phyloP scores from a whole-genome alignment of 2,797 vertebrate genomes.

The Argentina silus region DNA sequence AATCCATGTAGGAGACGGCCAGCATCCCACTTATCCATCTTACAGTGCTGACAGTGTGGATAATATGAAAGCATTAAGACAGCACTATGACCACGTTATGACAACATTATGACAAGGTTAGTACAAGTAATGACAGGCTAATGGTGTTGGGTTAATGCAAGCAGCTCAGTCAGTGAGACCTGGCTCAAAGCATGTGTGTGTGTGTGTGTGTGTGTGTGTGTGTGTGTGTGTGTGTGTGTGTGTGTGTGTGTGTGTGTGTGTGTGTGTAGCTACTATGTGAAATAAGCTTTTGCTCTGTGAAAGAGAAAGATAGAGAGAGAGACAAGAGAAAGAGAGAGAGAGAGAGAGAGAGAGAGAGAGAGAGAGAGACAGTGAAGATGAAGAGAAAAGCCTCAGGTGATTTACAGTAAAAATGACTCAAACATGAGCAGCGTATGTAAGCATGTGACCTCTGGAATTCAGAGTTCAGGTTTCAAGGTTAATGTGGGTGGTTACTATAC shows the following conservation, averaged over 20 bases:
- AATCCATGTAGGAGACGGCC: not conserved
- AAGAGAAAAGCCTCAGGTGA: too few species aligned
- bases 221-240: conserved; percentile 22
- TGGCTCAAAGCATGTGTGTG: not conserved
- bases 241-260: conserved; percentile 14
- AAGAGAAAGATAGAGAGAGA: too few species aligned
- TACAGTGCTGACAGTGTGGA: not conserved
- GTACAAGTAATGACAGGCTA: conserved; percentile 21
- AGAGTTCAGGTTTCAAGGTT: too few species aligned
- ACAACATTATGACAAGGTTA: conserved; percentile 35
- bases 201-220: conserved; percentile 15
- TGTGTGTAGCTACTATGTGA: not conserved
- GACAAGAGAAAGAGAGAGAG: not conserved
- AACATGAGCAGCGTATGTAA: too few species aligned
- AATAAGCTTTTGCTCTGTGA: too few species aligned
- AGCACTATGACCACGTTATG: conserved; percentile 34
- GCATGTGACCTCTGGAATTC: too few species aligned
- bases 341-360: not conserved
- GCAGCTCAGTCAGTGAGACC: too few species aligned
- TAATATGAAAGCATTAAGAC: not conserved
- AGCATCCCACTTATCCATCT: not conserved
- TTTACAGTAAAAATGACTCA: too few species aligned
- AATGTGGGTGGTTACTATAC: too few species aligned
- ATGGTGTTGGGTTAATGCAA: too few species aligned
- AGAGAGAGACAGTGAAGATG: conserved; percentile 2